Conservation (phyloP, 2,113 vertebrate genomes). For the Glaucomys volans region DNA sequence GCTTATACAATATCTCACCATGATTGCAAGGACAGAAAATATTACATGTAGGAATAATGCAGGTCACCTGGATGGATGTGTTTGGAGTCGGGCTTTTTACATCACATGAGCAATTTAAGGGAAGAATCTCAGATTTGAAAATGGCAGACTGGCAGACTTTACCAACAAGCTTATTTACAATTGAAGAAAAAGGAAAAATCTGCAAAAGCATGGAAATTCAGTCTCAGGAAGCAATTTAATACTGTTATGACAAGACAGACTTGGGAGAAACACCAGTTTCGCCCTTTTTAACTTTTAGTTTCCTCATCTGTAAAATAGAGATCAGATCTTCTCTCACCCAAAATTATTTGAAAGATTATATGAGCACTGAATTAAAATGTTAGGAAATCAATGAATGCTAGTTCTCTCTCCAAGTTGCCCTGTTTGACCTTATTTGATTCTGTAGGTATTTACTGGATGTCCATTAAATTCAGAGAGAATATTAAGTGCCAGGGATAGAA, state of each 20-base stretch:
- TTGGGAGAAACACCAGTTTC: background rate
- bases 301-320: background rate
- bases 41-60: background rate
- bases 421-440: background rate
- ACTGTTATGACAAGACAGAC: background rate
- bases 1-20: background rate
- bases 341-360: background rate
- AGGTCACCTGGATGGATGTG: background rate
- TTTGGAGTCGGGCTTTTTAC: background rate
- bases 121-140: slow-evolving; percentile 23
- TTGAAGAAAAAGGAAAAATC: background rate
- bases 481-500: background rate
- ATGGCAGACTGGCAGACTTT: background rate
- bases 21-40: background rate
- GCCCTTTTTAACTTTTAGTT: background rate
- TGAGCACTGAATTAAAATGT: background rate
- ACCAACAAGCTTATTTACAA: background rate
- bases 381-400: background rate
- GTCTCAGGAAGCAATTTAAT: background rate
- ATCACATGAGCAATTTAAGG: background rate
- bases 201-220: background rate
- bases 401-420: background rate
- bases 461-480: background rate
- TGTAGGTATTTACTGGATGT: background rate
- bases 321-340: background rate